Conservation (phyloP, 2,888 invertebrate genomes). For the Chirona hameri region DNA sequence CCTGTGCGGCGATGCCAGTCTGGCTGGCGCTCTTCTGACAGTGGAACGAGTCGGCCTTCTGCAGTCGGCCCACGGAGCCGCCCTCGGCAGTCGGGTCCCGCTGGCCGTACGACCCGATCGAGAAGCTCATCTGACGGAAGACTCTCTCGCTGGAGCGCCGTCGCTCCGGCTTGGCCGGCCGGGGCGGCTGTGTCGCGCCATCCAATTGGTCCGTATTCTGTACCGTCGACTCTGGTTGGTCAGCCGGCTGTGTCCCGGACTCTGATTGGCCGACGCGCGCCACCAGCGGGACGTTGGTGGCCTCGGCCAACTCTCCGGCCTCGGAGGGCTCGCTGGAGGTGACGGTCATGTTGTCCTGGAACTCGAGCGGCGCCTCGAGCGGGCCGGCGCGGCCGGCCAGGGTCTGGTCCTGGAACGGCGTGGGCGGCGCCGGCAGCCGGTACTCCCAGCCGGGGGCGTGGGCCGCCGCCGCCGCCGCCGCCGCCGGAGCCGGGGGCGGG, state of each 20-base stretch:
- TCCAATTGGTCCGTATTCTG: not conserved
- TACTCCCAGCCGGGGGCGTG: constrained; percentile 51
- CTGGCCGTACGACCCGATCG: constrained; percentile 4
- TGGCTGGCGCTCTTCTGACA: not conserved
- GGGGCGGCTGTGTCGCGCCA: not conserved
- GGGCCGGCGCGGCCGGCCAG: not conserved
- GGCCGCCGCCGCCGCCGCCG: not conserved
- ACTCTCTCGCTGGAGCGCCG: not conserved
- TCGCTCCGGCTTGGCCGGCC: constrained; percentile 7
- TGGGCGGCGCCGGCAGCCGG: constrained; percentile 59
- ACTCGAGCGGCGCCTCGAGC: constrained; percentile 27
- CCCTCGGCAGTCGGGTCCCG: not conserved
- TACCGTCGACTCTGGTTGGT: not conserved
- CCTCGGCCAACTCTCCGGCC: constrained; percentile 27
- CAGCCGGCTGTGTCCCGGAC: not conserved
- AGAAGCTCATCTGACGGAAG: constrained; percentile 1
- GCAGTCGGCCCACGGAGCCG: not conserved
- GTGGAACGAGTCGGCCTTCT: constrained; percentile 22
- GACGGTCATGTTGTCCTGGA: constrained; percentile 13
- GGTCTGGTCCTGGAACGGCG: constrained; percentile 53
- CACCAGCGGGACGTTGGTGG: not conserved
- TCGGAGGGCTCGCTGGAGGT: not conserved
- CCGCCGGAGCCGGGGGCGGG: not conserved
- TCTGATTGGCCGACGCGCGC: not conserved
- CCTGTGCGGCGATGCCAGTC: not conserved